These are phyloP conservation scores for Protosalanx chinensis DNA, from an alignment of 2,797 vertebrate species.

Conservation along the genomic window DNA sequence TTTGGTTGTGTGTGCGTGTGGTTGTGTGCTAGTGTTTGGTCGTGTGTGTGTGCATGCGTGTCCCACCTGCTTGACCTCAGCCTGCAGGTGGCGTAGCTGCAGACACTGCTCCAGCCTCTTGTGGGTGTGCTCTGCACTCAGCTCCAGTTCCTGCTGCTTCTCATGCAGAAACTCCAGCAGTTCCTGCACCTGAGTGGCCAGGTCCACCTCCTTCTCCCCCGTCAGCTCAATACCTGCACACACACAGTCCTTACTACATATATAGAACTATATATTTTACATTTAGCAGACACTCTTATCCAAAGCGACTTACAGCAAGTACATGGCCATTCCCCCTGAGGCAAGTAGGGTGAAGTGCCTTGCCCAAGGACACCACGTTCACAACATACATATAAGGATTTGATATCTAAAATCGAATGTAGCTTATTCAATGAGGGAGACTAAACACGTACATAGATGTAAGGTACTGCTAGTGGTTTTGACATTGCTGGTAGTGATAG, in stretches of 20 bases:
- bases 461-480: not conserved
- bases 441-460: not conserved
- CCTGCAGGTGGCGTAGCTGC: constrained; percentile 95
- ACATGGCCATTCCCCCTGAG: no score
- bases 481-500: not conserved
- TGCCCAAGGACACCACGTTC: no score
- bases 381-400: no score
- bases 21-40: not conserved
- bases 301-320: no score
- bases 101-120: constrained; percentile 89
- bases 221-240: constrained; percentile 91
- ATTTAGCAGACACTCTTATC: no score
- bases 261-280: no score
- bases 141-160: constrained; percentile 93
- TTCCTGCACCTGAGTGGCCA: constrained; percentile 96
- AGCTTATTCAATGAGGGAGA: no score
- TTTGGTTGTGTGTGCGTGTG: not conserved
- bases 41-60: not conserved
- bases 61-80: constrained; percentile 93
- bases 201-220: constrained; percentile 93
- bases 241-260: not conserved
- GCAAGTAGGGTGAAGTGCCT: no score
- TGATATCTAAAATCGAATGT: no score
- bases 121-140: constrained; percentile 90
- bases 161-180: constrained; percentile 96